These are phyloP conservation scores for Diglossa cyanea DNA, from an alignment of 2,797 vertebrate species.

Conservation along the genomic window DNA sequence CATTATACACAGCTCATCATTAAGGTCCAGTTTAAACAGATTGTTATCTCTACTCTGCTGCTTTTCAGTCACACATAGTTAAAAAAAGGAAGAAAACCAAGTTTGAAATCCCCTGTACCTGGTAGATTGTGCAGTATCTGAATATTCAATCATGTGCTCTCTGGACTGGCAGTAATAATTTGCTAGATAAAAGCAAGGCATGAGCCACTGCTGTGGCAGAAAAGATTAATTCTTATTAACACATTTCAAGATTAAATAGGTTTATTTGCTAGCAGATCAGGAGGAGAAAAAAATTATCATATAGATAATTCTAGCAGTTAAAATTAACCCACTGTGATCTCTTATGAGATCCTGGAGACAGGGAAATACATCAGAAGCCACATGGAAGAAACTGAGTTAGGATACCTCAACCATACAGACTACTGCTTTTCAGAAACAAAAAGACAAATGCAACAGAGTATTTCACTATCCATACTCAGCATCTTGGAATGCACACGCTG, in stretches of 20 bases:
- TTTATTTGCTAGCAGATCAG: not conserved
- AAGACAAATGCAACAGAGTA: not conserved
- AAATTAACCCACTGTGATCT: not conserved
- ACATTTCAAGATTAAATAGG: not conserved
- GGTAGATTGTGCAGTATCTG: not conserved
- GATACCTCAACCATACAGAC: not conserved
- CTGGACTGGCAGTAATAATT: not conserved
- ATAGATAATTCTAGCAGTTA: not conserved
- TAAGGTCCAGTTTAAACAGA: slow-evolving; percentile 29
- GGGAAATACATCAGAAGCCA: not conserved
- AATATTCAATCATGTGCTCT: not conserved
- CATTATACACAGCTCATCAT: not conserved
- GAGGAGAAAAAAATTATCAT: not conserved
- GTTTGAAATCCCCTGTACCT: not conserved
- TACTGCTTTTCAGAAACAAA: not conserved
- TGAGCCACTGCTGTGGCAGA: not conserved
- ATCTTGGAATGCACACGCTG: not conserved
- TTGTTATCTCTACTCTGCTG: not conserved
- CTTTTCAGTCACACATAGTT: not conserved
- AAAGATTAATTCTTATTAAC: not conserved
- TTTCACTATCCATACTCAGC: not conserved
- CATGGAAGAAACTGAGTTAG: not conserved
- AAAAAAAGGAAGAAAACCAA: not conserved
- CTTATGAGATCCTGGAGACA: not conserved
- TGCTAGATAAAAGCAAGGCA: not conserved